A percentile compares a stretch with the other conserved stretches of the same genome.
Conservation (phyloP, 2,797 vertebrate genomes). For the Tachyglossus aculeatus region DNA sequence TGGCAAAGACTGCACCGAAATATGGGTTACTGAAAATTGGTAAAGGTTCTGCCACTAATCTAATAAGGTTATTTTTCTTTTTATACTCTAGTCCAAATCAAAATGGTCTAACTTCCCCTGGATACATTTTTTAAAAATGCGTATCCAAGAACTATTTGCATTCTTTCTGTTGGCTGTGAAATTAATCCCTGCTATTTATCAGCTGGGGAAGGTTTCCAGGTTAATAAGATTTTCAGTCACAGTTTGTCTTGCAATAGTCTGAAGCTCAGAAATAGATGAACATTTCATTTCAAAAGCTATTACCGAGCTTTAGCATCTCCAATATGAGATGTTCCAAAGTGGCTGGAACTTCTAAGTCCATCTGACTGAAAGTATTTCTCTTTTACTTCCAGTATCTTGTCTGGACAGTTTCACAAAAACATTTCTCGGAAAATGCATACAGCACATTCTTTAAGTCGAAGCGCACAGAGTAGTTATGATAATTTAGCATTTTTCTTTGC, state of each 20-base stretch:
- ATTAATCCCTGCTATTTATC: conserved; percentile 46
- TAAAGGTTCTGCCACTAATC: not conserved
- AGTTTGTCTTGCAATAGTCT: conserved; percentile 12
- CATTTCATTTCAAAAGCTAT: conserved; percentile 29
- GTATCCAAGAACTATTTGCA: conserved; percentile 27
- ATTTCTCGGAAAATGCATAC: not conserved
- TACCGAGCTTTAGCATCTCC: conserved; percentile 2
- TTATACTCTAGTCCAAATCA: conserved; percentile 3
- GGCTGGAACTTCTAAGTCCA: not conserved
- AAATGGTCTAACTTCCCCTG: not conserved
- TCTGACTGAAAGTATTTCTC: not conserved
- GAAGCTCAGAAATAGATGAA: conserved; percentile 10
- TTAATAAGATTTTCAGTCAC: conserved; percentile 36
- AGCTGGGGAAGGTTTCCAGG: conserved; percentile 2
- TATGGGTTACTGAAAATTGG: conserved; percentile 1
- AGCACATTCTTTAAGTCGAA: not conserved
- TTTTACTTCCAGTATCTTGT: not conserved
- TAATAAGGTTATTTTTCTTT: conserved; percentile 21
- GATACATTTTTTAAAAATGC: conserved; percentile 9
- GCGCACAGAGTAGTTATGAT: not conserved
- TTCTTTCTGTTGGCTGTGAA: conserved; percentile 35
- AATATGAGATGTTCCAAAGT: not conserved
- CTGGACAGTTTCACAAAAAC: not conserved
- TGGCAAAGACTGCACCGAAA: conserved; percentile 20
- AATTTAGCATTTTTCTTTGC: not conserved